These are phyloP conservation scores for Yoshiicerus persimilis DNA, from an alignment of 1,140 invertebrate species.

Conservation along the genomic window DNA sequence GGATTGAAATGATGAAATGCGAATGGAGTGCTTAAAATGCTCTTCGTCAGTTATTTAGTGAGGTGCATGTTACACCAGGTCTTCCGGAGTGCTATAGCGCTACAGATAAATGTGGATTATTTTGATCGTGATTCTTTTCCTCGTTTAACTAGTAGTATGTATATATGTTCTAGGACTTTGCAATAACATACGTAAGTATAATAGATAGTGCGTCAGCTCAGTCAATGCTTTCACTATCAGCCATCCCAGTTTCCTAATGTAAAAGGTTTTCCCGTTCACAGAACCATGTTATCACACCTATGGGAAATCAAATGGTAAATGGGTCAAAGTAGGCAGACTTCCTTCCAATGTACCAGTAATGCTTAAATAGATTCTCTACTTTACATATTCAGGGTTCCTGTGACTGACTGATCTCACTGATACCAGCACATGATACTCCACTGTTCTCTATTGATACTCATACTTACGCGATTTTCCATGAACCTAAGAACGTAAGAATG, in stretches of 20 bases:
- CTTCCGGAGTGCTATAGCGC: too few species aligned
- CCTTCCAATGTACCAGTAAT: not conserved
- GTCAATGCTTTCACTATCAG: not conserved
- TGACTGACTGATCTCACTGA: not conserved
- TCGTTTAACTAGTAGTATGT: not conserved
- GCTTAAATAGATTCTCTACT: not conserved
- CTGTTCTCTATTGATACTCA: not conserved
- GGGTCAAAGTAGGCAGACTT: not conserved
- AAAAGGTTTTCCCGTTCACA: conserved; percentile 11
- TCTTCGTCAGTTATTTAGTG: not conserved
- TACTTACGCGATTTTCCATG: not conserved
- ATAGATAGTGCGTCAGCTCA: not conserved
- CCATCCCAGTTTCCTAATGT: not conserved
- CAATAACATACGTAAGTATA: not conserved
- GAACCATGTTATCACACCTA: conserved; percentile 19
- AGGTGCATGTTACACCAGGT: not conserved
- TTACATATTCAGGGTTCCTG: not conserved
- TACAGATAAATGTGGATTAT: not conserved
- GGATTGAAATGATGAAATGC: not conserved
- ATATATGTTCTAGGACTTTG: too few species aligned
- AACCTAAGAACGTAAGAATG: not conserved
- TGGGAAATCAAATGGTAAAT: conserved; percentile 20
- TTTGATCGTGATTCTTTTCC: not conserved
- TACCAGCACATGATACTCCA: not conserved
- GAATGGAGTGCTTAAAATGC: not conserved